Evolutionary conservation across 2,113 vertebrate species (phyloP).

Genomic region (Leptobrachium ailaonicum): DNA sequence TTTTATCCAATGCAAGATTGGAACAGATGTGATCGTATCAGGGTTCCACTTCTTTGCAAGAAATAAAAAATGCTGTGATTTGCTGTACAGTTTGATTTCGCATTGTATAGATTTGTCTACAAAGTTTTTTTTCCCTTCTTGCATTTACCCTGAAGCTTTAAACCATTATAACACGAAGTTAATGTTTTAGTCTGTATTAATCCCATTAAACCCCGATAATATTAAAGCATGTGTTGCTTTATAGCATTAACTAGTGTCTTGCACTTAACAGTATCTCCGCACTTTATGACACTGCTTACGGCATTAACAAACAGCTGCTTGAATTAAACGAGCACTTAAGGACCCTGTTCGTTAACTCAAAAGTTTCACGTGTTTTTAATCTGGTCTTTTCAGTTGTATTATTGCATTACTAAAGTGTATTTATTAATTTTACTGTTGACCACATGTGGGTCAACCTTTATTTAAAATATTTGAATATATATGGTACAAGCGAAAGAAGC

Average conservation of each 20-base stretch:
- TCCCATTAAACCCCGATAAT: slow-evolving; percentile 86
- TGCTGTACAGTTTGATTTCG: slow-evolving; percentile 80
- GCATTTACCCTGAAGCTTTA: slow-evolving; percentile 82
- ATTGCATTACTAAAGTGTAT: slow-evolving; percentile 75
- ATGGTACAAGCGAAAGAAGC: too few relatives aligned
- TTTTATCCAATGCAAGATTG: slow-evolving; percentile 84
- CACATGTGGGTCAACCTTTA: slow-evolving; percentile 61
- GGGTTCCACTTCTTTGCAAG: slow-evolving; percentile 80
- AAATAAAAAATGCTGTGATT: slow-evolving; percentile 81
- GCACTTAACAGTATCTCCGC: slow-evolving; percentile 85
- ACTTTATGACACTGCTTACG: slow-evolving; percentile 88
- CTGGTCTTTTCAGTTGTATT: slow-evolving; percentile 82
- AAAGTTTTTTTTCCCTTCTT: slow-evolving; percentile 74
- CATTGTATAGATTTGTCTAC: slow-evolving; percentile 75
- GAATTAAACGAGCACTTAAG: slow-evolving; percentile 88
- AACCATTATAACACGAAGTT: slow-evolving; percentile 83
- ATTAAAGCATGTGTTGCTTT: slow-evolving; percentile 88
- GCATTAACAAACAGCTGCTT: slow-evolving; percentile 90
- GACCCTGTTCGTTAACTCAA: slow-evolving; percentile 87
- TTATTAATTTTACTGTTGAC: slow-evolving; percentile 77
- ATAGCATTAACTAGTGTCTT: slow-evolving; percentile 86
- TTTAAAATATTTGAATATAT: too few relatives aligned
- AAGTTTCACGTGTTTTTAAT: slow-evolving; percentile 88
- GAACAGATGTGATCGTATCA: slow-evolving; percentile 86
- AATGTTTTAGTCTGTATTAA: slow-evolving; percentile 88